Evolutionary conservation across 2,888 invertebrate species (phyloP).

Genomic region (Troilus luridus): DNA sequence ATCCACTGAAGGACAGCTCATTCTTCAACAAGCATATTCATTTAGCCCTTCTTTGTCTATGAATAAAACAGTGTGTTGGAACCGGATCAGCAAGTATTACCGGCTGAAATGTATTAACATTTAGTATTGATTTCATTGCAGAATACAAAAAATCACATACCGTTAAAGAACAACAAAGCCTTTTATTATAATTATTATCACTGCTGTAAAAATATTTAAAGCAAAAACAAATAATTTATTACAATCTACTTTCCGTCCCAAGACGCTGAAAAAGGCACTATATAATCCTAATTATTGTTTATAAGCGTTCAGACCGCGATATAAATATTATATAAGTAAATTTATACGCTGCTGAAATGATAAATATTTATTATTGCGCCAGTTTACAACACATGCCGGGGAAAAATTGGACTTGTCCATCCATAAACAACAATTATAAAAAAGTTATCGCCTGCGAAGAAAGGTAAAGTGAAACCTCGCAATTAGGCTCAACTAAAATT

Average conservation of each 20-base stretch:
- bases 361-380: conserved; percentile 24
- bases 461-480: conserved; percentile 38
- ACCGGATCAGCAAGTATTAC: too few relatives aligned
- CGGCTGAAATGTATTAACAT: too few relatives aligned
- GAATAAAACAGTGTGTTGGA: too few relatives aligned
- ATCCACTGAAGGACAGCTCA: too few relatives aligned
- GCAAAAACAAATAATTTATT: not conserved
- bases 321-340: conserved; percentile 17
- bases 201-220: not conserved
- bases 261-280: not conserved
- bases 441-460: conserved; percentile 12
- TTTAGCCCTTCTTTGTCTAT: too few relatives aligned
- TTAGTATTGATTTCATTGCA: too few relatives aligned
- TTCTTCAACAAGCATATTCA: too few relatives aligned
- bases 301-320: not conserved
- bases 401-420: not conserved
- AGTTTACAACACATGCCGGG: not conserved
- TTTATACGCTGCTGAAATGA: conserved; percentile 25
- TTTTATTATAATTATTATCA: too few relatives aligned
- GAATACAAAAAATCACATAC: too few relatives aligned
- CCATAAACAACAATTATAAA: conserved; percentile 11
- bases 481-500: not conserved
- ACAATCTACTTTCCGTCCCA: not conserved
- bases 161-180: too few relatives aligned
- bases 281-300: conserved; percentile 4